Base-by-base conservation (phyloP, 2,113 vertebrate genomes). In the Labeo rohita region DNA sequence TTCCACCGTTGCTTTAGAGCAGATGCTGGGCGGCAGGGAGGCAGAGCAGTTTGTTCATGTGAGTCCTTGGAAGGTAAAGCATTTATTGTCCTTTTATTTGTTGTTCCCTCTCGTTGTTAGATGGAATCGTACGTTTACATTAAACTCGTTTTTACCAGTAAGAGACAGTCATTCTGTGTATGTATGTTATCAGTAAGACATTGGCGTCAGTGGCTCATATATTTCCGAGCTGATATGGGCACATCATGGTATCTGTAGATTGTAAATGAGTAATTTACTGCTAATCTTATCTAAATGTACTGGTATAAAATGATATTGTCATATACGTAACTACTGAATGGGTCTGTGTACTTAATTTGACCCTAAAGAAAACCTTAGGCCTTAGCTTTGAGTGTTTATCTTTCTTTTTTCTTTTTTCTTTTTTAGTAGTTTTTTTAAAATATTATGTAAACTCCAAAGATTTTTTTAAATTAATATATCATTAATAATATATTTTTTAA, bases 241-340 rank as follows among this genome's bases (percentile, higher is more conserved):
- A 50, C 47, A 68, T 82, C 9, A 45, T 84, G 56, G 1, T 1
- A 15, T 23, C 3, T 4, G 54, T 18, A 7, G 28, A 47, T 16
- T 74, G 68, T 84, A 84, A 84, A 84, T 73, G 21, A 74, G 50
- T 43, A 56, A 84, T 84, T 74, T 84, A 73, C 21, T n/a, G 65
- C 36, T 59, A 80, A 73, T 84, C 50, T 84, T 84, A 84, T 84
- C 50, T 74, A 84, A 82, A 74, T 84, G 52, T 21, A 59, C 0
- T 18, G 50, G 28, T 73, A 45, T 72, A 73, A 73, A 73, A 15
- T 39, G 6, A 50, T 56, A 83, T 56, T 10, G 11, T 72, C 13
- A 28, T n/a, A 65, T 23, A 8, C 45, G 16, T 73, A 68, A 83
- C 81, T 72, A 73, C 81, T 83, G 81, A 56, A 72, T 73, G 66